A percentile compares a stretch with the other conserved stretches of the same genome.
These are phyloP conservation scores for Acromyrmex echinatior DNA, from an alignment of 1,140 invertebrate genomes.

Conservation along the genomic window DNA sequence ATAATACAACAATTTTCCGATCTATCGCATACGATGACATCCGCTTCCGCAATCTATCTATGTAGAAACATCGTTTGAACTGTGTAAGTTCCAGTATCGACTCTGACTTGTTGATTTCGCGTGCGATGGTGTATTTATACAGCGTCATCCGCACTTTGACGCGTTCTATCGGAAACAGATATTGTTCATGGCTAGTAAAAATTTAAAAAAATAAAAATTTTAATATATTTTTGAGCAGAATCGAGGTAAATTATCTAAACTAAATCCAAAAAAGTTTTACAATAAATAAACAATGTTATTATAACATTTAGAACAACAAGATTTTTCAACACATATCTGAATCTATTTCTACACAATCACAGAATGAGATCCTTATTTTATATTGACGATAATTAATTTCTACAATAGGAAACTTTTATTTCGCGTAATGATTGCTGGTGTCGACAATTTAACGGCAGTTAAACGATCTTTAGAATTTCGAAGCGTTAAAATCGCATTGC, in stretches of 20 bases:
- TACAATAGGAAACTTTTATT: background rate
- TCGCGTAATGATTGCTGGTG: background rate
- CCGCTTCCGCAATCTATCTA: slow-evolving; percentile 23
- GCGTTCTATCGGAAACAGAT: slow-evolving; percentile 48
- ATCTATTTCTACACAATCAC: background rate
- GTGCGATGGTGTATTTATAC: slow-evolving; percentile 30
- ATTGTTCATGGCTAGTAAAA: background rate
- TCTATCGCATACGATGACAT: slow-evolving; percentile 21
- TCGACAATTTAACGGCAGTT: slow-evolving; percentile 29
- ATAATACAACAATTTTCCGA: slow-evolving; percentile 20
- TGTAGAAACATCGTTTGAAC: slow-evolving; percentile 25
- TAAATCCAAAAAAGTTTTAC: background rate
- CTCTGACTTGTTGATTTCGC: slow-evolving; percentile 59
- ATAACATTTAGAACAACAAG: background rate
- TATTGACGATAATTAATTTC: slow-evolving; percentile 31
- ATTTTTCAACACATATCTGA: background rate
- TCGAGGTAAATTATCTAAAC: slow-evolving; percentile 7
- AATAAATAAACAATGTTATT: background rate
- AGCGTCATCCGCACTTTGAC: slow-evolving; percentile 47
- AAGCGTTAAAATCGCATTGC: slow-evolving; percentile 20
- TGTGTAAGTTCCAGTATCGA: slow-evolving; percentile 44
- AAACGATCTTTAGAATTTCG: slow-evolving; percentile 30
- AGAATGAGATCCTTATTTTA: background rate
- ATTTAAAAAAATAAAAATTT: slow-evolving; percentile 37
- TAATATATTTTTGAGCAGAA: slow-evolving; percentile 20